phyloP scores from a whole-genome alignment of 1,140 invertebrate species.

The Drosophila novamexicana region DNA sequence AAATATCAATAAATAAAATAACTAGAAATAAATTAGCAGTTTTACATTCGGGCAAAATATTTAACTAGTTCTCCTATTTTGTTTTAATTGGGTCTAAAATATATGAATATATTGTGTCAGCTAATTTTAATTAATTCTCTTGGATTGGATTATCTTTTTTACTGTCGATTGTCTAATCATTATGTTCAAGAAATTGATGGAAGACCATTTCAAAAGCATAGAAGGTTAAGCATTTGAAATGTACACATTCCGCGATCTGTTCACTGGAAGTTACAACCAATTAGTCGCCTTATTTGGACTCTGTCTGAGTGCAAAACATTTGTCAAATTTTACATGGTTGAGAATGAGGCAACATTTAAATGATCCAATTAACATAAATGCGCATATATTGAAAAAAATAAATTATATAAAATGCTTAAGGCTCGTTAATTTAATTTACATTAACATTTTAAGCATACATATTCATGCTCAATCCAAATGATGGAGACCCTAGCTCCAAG shows the following conservation, averaged over 20 bases:
- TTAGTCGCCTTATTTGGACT: slow-evolving; percentile 27
- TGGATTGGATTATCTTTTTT: background rate
- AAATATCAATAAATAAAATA: slow-evolving; percentile 48
- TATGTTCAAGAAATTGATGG: slow-evolving; percentile 4
- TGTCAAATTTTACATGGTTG: slow-evolving; percentile 39
- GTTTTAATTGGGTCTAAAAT: background rate
- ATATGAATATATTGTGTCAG: background rate
- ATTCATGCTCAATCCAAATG: slow-evolving; percentile 72
- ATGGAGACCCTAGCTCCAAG: slow-evolving; percentile 33
- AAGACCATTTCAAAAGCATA: slow-evolving; percentile 2
- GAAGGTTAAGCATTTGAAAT: slow-evolving; percentile 8
- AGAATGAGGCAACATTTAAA: slow-evolving; percentile 31
- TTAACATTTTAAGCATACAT: slow-evolving; percentile 68
- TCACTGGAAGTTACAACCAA: slow-evolving; percentile 25
- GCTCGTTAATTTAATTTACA: slow-evolving; percentile 77
- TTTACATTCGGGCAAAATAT: slow-evolving; percentile 36
- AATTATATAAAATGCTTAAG: slow-evolving; percentile 58
- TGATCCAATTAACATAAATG: slow-evolving; percentile 34
- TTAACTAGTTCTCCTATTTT: background rate
- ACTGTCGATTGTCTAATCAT: slow-evolving; percentile 24
- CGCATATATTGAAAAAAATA: slow-evolving; percentile 47
- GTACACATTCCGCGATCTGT: slow-evolving; percentile 1
- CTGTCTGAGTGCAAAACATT: slow-evolving; percentile 34
- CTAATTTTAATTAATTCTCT: slow-evolving; percentile 1
- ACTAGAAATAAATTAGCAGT: slow-evolving; percentile 55